Evolutionary conservation across 2,113 vertebrate species (phyloP).

Genomic region (Ophiodon elongatus): DNA sequence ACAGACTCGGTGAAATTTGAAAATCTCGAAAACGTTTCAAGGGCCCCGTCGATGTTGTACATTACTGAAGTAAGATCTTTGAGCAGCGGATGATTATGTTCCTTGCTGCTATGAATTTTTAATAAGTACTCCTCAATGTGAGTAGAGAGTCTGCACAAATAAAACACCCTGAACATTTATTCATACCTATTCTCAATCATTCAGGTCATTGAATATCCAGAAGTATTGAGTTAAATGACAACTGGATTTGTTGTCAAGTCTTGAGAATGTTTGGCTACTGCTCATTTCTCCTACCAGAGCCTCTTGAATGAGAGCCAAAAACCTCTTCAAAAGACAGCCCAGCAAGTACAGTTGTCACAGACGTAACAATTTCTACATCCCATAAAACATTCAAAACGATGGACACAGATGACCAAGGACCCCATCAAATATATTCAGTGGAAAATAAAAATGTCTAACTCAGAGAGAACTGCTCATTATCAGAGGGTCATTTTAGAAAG

Average conservation of each 20-base stretch:
- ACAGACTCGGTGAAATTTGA: slow-evolving; percentile 29
- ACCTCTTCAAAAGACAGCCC: slow-evolving; percentile 5
- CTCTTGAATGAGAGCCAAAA: slow-evolving; percentile 12
- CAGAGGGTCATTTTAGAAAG: slow-evolving; percentile 16
- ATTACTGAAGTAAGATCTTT: slow-evolving; percentile 1
- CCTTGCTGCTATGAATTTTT: slow-evolving; percentile 3
- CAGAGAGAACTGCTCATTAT: slow-evolving; percentile 1
- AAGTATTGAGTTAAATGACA: slow-evolving; percentile 7
- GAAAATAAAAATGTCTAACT: slow-evolving; percentile 25
- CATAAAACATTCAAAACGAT: background rate
- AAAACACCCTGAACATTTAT: background rate
- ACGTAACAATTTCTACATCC: slow-evolving; percentile 2
- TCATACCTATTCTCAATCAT: slow-evolving; percentile 9
- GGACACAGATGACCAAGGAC: background rate
- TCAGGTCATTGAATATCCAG: slow-evolving; percentile 12
- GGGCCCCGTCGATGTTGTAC: background rate
- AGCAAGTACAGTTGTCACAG: slow-evolving; percentile 27
- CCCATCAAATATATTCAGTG: background rate
- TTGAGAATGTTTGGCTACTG: slow-evolving; percentile 25
- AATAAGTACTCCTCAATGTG: slow-evolving; percentile 22
- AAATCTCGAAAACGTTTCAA: slow-evolving; percentile 2
- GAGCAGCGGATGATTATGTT: slow-evolving; percentile 37
- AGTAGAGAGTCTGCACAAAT: slow-evolving; percentile 35
- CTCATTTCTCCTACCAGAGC: background rate
- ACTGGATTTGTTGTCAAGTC: background rate